Percentiles rank a stretch among this genome's conserved stretches.
phyloP scores from a whole-genome alignment of 2,888 invertebrate species.

The Lepidocyrtoides sp. region DNA sequence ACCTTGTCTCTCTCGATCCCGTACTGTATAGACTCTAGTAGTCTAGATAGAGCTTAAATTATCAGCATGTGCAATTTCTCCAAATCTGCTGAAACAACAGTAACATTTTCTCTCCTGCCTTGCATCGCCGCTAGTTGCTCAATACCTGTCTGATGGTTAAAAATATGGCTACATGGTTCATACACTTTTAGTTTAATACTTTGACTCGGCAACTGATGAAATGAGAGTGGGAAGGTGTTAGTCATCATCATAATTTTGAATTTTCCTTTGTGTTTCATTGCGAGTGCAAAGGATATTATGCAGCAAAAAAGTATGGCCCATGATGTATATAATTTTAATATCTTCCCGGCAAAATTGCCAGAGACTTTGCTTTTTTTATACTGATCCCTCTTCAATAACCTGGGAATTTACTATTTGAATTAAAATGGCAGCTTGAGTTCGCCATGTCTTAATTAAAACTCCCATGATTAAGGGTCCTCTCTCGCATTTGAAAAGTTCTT shows the following conservation, averaged over 20 bases:
- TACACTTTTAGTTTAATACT: not conserved
- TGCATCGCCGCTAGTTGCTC: not conserved
- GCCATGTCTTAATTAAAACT: slow-evolving; percentile 67
- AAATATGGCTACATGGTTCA: not conserved
- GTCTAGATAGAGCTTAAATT: slow-evolving; percentile 1
- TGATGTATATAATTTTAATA: not conserved
- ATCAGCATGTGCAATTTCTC: slow-evolving; percentile 7
- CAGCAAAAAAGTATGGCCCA: not conserved
- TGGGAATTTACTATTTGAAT: slow-evolving; percentile 66
- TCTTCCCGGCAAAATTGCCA: not conserved
- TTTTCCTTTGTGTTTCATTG: slow-evolving; percentile 47
- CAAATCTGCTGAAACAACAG: slow-evolving; percentile 45
- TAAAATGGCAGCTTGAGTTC: slow-evolving; percentile 53
- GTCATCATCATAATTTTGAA: slow-evolving; percentile 55
- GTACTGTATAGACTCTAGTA: not conserved
- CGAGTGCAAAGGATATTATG: slow-evolving; percentile 10
- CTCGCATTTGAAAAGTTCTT: not conserved
- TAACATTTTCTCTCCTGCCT: not conserved
- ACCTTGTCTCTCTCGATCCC: not conserved
- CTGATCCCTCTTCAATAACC: slow-evolving; percentile 60
- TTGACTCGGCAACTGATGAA: not conserved
- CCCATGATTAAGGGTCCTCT: slow-evolving; percentile 59
- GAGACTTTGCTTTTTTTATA: slow-evolving; percentile 33
- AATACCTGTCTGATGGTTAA: slow-evolving; percentile 41
- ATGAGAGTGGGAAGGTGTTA: slow-evolving; percentile 21